These are phyloP conservation scores for Hyposoter didymator DNA, from an alignment of 2,888 invertebrate species.

Conservation along the genomic window DNA sequence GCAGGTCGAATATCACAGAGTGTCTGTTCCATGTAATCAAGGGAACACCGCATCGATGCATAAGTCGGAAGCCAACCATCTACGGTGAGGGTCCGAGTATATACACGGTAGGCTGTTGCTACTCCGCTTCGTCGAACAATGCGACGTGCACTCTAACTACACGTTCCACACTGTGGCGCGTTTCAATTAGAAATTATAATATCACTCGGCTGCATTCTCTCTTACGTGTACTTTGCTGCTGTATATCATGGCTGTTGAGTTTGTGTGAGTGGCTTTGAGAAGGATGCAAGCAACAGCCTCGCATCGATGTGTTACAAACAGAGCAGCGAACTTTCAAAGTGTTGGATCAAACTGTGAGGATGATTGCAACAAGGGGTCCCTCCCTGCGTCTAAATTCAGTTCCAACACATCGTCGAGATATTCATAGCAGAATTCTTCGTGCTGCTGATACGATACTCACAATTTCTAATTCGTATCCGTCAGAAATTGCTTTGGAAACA, in stretches of 20 bases:
- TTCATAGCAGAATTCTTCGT: slow-evolving; percentile 35
- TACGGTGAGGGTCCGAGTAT: slow-evolving; percentile 39
- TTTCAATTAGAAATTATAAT: slow-evolving; percentile 67
- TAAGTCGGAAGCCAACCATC: slow-evolving; percentile 62
- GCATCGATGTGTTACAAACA: slow-evolving; percentile 46
- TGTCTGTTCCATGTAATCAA: slow-evolving; percentile 48
- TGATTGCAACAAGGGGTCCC: slow-evolving; percentile 35
- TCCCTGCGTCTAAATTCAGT: slow-evolving; percentile 14
- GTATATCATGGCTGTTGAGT: slow-evolving; percentile 17
- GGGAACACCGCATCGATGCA: slow-evolving; percentile 56
- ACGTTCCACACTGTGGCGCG: slow-evolving; percentile 65
- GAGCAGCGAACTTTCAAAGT: slow-evolving; percentile 24
- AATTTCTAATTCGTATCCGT: slow-evolving; percentile 18
- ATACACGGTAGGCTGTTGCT: slow-evolving; percentile 26
- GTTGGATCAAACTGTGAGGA: slow-evolving; percentile 30
- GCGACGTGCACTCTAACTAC: slow-evolving; percentile 50
- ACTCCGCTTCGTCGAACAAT: slow-evolving; percentile 55
- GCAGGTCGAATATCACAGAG: slow-evolving; percentile 40
- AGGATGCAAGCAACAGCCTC: slow-evolving; percentile 24
- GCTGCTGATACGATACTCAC: slow-evolving; percentile 7
- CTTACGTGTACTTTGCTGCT: slow-evolving; percentile 22
- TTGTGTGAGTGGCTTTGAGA: slow-evolving; percentile 1
- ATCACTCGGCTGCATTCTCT: slow-evolving; percentile 59
- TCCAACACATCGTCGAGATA: slow-evolving; percentile 41
- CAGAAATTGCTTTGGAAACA: not conserved